Evolutionary conservation across 2,113 vertebrate species (phyloP).

Genomic region (Tachuris rubrigastra): DNA sequence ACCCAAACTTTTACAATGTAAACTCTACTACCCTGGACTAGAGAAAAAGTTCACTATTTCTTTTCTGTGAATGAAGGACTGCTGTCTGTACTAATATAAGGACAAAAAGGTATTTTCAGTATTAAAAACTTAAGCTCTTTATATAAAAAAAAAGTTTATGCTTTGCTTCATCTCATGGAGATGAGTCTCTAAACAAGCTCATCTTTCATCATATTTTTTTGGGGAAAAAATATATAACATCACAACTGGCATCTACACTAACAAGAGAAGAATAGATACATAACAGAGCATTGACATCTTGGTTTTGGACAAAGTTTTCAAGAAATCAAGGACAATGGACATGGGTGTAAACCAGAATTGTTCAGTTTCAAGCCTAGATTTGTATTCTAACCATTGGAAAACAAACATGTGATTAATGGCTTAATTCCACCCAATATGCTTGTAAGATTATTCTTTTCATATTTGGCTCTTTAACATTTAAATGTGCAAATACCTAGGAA

Average conservation of each 20-base stretch:
- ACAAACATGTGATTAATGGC: accelerated
- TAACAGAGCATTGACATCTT: neutral
- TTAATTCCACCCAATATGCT: neutral
- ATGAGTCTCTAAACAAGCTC: neutral
- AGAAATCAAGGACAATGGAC: neutral
- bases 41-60: neutral
- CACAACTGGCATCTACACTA: neutral
- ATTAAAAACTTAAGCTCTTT: neutral
- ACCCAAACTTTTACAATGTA: neutral
- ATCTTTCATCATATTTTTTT: neutral
- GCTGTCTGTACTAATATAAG: neutral
- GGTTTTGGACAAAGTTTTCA: neutral
- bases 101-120: constrained; percentile 11
- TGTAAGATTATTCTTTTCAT: neutral
- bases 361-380: neutral
- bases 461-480: neutral
- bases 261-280: accelerated
- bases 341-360: neutral
- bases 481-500: neutral
- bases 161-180: neutral
- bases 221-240: neutral
- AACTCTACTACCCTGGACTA: neutral
- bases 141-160: constrained; percentile 32
- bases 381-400: neutral
- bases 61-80: neutral